These are phyloP conservation scores for Hypomesus transpacificus DNA, from an alignment of 2,113 vertebrate genomes.

Conservation along the genomic window DNA sequence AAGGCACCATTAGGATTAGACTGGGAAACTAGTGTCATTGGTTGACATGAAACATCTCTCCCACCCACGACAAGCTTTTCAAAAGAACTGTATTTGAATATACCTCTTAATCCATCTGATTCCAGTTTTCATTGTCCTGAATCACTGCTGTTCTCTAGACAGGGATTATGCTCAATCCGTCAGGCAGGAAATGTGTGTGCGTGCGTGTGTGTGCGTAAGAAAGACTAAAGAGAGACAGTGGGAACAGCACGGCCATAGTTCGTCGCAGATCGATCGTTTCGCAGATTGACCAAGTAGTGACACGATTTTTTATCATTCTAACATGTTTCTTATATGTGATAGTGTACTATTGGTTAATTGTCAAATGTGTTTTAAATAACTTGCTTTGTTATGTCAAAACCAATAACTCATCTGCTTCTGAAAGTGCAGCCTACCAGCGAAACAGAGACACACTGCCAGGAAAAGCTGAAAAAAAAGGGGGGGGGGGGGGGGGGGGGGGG, in stretches of 20 bases:
- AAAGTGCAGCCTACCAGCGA: no score
- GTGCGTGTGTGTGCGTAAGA: constrained; percentile 9
- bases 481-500: no score
- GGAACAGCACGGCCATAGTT: constrained; percentile 33
- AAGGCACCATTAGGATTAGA: no score
- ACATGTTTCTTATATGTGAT: no score
- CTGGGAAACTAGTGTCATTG: background rate
- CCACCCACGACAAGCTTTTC: constrained; percentile 13
- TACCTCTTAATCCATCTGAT: constrained; percentile 45
- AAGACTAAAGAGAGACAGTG: background rate
- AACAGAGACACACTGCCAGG: no score
- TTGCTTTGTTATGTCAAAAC: no score
- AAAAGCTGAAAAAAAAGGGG: no score
- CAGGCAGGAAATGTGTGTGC: constrained; percentile 32
- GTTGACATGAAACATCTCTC: background rate
- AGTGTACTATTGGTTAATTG: no score
- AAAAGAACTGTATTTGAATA: constrained; percentile 36
- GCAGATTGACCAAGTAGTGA: background rate
- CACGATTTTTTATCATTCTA: no score
- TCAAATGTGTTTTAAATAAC: no score
- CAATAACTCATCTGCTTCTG: no score
- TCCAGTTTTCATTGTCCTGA: constrained; percentile 56
- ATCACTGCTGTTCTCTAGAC: constrained; percentile 41
- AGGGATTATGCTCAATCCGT: constrained; percentile 63
- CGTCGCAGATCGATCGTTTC: constrained; percentile 50